These are phyloP conservation scores for Trachythela sp. DNA, from an alignment of 64 coral and sea anemone species.

Conservation along the genomic window DNA sequence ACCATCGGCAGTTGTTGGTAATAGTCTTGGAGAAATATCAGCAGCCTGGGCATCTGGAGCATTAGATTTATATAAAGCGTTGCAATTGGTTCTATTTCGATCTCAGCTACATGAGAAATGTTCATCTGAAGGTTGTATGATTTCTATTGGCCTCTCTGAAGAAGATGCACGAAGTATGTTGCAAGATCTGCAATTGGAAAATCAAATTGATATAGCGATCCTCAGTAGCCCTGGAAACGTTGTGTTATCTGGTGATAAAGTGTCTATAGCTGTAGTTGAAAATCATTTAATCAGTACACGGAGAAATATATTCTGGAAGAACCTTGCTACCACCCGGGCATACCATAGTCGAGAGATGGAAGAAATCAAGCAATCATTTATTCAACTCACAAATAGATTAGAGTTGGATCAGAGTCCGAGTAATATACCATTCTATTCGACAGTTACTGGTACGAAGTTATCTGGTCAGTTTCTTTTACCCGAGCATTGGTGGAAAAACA, in stretches of 20 bases:
- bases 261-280: conserved; percentile 40
- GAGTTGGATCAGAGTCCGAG: background rate
- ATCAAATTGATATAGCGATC: conserved; percentile 36
- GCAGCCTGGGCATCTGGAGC: conserved; percentile 55
- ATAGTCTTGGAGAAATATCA: conserved; percentile 74
- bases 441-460: conserved; percentile 45
- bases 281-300: conserved; percentile 24
- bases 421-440: conserved; percentile 43
- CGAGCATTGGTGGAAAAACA: conserved; percentile 74
- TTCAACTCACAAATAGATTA: background rate
- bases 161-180: conserved; percentile 26
- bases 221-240: conserved; percentile 61
- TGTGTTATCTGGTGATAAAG: conserved; percentile 54
- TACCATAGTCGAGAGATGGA: conserved; percentile 73
- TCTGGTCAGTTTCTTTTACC: conserved; percentile 11
- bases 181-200: conserved; percentile 28
- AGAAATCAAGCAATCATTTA: background rate
- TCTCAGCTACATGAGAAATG: conserved; percentile 62
- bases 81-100: conserved; percentile 61
- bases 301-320: conserved; percentile 54
- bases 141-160: conserved; percentile 65
- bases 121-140: conserved; percentile 55
- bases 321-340: conserved; percentile 56
- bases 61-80: conserved; percentile 43
- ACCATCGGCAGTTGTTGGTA: conserved; percentile 69